A percentile compares a stretch with the other conserved stretches of the same genome.
Evolutionary conservation across 2,797 vertebrate genomes (phyloP).

Genomic region (Lithobates sylvaticus): DNA sequence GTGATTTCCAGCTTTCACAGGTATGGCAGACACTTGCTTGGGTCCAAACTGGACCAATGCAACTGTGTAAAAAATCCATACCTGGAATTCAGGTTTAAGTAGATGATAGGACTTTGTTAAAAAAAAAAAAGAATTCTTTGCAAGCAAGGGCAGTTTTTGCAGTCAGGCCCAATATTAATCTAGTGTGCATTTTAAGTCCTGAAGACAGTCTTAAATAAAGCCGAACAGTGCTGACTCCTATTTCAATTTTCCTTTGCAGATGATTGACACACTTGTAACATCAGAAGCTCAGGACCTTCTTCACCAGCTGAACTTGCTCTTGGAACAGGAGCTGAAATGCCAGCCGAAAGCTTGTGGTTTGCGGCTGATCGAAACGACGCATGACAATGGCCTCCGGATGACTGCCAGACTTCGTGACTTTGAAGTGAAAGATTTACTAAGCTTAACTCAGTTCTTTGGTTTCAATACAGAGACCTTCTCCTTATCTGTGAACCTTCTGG

Average conservation of each 20-base stretch:
- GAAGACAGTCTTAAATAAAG: not conserved
- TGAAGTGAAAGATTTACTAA: constrained; percentile 94
- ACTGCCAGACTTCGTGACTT: constrained; percentile 88
- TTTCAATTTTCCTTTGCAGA: constrained; percentile 73
- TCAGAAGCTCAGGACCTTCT: constrained; percentile 77
- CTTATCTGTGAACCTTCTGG: constrained; percentile 88
- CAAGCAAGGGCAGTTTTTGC: too few relatives aligned
- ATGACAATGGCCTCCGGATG: constrained; percentile 92
- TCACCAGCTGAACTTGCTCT: constrained; percentile 82
- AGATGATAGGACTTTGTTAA: too few relatives aligned
- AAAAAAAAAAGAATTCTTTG: too few relatives aligned
- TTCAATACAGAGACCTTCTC: constrained; percentile 92
- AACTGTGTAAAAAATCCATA: too few relatives aligned
- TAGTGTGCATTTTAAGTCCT: not conserved
- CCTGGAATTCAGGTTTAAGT: too few relatives aligned
- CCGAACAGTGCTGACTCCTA: not conserved
- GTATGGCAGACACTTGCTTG: too few relatives aligned
- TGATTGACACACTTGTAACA: constrained; percentile 84
- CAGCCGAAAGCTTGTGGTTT: constrained; percentile 91
- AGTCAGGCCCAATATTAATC: too few relatives aligned
- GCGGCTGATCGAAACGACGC: constrained; percentile 86
- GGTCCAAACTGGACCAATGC: too few relatives aligned
- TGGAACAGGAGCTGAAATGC: constrained; percentile 85
- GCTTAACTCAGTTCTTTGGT: constrained; percentile 93
- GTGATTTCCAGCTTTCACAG: too few relatives aligned